Conservation (phyloP, 2,113 vertebrate genomes). For the Amphiprion percula region DNA sequence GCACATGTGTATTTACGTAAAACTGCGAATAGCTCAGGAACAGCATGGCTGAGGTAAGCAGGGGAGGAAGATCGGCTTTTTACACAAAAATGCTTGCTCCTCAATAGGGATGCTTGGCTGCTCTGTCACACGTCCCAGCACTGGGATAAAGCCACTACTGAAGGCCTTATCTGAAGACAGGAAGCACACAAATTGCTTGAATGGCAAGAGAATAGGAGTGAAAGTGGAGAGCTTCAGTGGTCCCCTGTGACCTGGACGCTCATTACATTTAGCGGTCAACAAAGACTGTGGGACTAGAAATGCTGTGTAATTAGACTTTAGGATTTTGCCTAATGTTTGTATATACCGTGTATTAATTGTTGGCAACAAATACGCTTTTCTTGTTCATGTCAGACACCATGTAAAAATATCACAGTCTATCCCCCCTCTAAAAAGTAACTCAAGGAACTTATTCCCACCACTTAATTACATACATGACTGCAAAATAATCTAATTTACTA, state of each 20-base stretch:
- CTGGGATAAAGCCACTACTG: conserved; percentile 52
- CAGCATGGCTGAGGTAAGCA: conserved; percentile 19
- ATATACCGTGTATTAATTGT: not conserved
- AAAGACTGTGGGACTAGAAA: conserved; percentile 14
- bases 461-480: too few relatives aligned
- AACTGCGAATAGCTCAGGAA: not conserved
- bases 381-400: conserved; percentile 9
- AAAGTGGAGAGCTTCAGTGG: conserved; percentile 46
- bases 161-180: conserved; percentile 56
- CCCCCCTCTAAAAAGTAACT: too few relatives aligned
- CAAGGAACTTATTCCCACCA: too few relatives aligned
- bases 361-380: not conserved
- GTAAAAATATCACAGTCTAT: not conserved
- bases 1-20: conserved; percentile 12
- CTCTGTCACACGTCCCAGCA: conserved; percentile 38
- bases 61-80: not conserved
- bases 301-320: conserved; percentile 1
- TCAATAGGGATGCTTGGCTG: conserved; percentile 29
- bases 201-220: conserved; percentile 39
- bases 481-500: too few relatives aligned
- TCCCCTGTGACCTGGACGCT: conserved; percentile 52
- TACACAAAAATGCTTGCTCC: conserved; percentile 15
- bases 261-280: conserved; percentile 40
- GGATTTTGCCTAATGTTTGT: not conserved
- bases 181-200: conserved; percentile 49